These are phyloP conservation scores for Heterodera filipjevi DNA, from an alignment of 2,888 invertebrate genomes.

Conservation along the genomic window DNA sequence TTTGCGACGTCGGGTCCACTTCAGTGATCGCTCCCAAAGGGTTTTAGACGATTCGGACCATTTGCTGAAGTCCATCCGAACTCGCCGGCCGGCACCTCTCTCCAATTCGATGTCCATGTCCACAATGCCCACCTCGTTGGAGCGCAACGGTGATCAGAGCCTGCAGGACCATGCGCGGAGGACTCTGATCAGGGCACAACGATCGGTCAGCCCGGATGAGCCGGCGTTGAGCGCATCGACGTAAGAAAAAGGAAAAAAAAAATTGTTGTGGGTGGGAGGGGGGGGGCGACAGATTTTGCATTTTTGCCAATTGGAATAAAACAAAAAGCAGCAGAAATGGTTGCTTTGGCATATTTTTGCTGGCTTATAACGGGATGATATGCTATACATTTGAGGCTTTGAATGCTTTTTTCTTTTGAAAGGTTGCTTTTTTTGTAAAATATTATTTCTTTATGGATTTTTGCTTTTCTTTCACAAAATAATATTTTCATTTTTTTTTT, in stretches of 20 bases:
- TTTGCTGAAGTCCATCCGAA: constrained; percentile 34
- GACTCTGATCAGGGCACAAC: constrained; percentile 1
- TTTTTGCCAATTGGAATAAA: too few species aligned
- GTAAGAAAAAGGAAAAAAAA: background rate
- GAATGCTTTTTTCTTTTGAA: too few species aligned
- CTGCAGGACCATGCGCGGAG: constrained; percentile 23
- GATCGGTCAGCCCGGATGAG: constrained; percentile 21
- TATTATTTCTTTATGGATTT: too few species aligned
- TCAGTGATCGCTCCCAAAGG: constrained; percentile 41
- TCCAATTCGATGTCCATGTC: constrained; percentile 14
- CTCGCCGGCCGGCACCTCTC: constrained; percentile 15
- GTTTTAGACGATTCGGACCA: constrained; percentile 43
- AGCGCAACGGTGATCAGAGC: constrained; percentile 19
- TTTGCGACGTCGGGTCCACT: constrained; percentile 33
- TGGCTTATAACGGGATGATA: too few species aligned
- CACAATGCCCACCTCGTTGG: constrained; percentile 13
- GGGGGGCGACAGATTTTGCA: too few species aligned
- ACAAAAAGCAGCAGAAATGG: too few species aligned
- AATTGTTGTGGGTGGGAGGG: too few species aligned
- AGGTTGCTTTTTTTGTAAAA: too few species aligned
- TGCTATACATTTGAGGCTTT: too few species aligned
- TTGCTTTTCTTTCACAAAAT: too few species aligned
- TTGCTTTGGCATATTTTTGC: too few species aligned
- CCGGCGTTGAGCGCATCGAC: constrained; percentile 16
- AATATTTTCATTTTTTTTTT: too few species aligned